phyloP scores from a whole-genome alignment of 1,140 invertebrate species.

The Ceratosolen solmsi region DNA sequence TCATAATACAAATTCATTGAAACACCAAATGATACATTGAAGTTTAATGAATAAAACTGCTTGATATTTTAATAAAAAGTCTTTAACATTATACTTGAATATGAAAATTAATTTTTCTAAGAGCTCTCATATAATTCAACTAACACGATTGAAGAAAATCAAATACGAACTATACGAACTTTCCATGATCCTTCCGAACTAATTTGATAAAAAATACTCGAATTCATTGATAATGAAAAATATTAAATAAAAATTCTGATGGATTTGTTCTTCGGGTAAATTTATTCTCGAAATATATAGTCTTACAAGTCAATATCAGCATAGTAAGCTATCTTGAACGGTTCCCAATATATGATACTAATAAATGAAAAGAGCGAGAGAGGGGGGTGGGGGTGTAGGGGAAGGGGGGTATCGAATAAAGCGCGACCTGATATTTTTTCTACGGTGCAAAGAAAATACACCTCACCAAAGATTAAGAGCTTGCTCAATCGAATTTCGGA shows the following conservation, averaged over 20 bases:
- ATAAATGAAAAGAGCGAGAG: not conserved
- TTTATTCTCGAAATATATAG: not conserved
- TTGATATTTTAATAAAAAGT: too few species aligned
- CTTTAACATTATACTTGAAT: too few species aligned
- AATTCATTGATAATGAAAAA: not conserved
- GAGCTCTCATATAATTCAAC: too few species aligned
- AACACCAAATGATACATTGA: too few species aligned
- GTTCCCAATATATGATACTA: not conserved
- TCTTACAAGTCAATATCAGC: conserved; percentile 3
- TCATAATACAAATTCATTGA: too few species aligned
- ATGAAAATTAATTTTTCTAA: too few species aligned
- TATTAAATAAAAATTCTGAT: not conserved
- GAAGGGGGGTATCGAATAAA: not conserved
- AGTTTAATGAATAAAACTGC: too few species aligned
- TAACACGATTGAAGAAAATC: too few species aligned
- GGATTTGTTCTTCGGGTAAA: not conserved
- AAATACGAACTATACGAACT: too few species aligned
- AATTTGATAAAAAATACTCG: too few species aligned
- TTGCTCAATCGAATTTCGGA: not conserved
- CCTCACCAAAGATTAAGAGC: not conserved
- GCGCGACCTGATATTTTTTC: not conserved
- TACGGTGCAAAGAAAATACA: not conserved
- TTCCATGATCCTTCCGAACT: too few species aligned
- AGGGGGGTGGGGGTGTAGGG: not conserved
- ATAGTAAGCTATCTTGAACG: not conserved